phyloP scores from a whole-genome alignment of 1,140 invertebrate species.

The Copidosoma floridanum region DNA sequence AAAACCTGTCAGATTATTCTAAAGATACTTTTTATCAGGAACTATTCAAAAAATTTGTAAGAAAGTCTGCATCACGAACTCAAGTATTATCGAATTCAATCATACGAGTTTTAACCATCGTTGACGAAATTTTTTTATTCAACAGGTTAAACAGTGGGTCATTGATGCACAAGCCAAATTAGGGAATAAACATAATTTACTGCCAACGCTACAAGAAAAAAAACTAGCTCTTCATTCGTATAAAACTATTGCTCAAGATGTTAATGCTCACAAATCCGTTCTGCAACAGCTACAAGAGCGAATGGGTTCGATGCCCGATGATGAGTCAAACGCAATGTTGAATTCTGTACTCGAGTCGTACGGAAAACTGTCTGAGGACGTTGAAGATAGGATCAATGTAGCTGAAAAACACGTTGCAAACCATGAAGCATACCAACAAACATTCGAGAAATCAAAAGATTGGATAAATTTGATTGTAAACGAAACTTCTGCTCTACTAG shows the following conservation, averaged over 20 bases:
- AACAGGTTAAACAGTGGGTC: constrained; percentile 80
- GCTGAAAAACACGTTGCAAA: constrained; percentile 74
- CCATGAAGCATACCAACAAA: constrained; percentile 79
- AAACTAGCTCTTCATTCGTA: constrained; percentile 78
- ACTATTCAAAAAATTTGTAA: too few relatives aligned
- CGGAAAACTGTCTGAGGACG: constrained; percentile 65
- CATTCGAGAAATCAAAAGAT: constrained; percentile 72
- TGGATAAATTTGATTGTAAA: constrained; percentile 71
- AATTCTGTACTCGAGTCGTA: constrained; percentile 69
- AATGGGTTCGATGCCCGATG: constrained; percentile 70
- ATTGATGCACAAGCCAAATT: constrained; percentile 71
- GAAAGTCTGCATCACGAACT: too few relatives aligned
- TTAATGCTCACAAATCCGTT: constrained; percentile 75
- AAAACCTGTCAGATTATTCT: too few relatives aligned
- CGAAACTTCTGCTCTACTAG: constrained; percentile 66
- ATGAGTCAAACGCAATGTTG: constrained; percentile 71
- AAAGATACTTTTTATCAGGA: too few relatives aligned
- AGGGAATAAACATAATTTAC: constrained; percentile 65
- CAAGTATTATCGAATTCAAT: too few relatives aligned
- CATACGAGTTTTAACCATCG: too few relatives aligned
- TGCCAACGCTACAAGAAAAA: constrained; percentile 79
- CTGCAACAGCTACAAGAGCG: constrained; percentile 76
- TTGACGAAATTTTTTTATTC: too few relatives aligned
- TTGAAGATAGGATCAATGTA: constrained; percentile 66
- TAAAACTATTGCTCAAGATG: constrained; percentile 76